Evolutionary conservation across 2,888 invertebrate species (phyloP).

Genomic region (Philaethria dido): DNA sequence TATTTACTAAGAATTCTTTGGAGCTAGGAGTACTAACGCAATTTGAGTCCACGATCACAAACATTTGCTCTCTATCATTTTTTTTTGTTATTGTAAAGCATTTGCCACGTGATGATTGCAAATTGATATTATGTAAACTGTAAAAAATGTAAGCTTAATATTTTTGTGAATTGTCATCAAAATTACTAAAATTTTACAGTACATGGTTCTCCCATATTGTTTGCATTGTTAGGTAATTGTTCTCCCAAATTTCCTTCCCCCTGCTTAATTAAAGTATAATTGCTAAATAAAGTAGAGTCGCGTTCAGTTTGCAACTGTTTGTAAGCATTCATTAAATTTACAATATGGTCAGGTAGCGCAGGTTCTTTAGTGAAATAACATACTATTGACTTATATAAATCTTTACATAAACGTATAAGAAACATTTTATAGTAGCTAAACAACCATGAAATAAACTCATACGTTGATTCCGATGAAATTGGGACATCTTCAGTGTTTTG

Average conservation of each 20-base stretch:
- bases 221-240: constrained; percentile 47
- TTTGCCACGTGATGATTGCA: constrained; percentile 50
- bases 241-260: constrained; percentile 50
- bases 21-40: constrained; percentile 56
- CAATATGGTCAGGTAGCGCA: constrained; percentile 62
- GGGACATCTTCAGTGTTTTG: constrained; percentile 54
- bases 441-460: constrained; percentile 67
- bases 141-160: constrained; percentile 61
- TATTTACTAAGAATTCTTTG: constrained; percentile 53
- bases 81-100: constrained; percentile 45
- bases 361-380: constrained; percentile 57
- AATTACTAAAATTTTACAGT: constrained; percentile 44
- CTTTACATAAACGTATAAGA: constrained; percentile 60
- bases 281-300: constrained; percentile 57
- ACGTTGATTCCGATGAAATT: constrained; percentile 57
- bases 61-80: constrained; percentile 55
- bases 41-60: constrained; percentile 58
- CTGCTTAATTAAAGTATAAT: constrained; percentile 57
- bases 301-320: constrained; percentile 55
- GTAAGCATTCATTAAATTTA: constrained; percentile 61
- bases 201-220: constrained; percentile 56
- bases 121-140: constrained; percentile 58
- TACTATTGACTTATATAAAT: constrained; percentile 57
- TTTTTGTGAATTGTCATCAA: constrained; percentile 45
- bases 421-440: constrained; percentile 65